Conservation (phyloP, 2,888 invertebrate genomes). For the Helicoverpa assulta region DNA sequence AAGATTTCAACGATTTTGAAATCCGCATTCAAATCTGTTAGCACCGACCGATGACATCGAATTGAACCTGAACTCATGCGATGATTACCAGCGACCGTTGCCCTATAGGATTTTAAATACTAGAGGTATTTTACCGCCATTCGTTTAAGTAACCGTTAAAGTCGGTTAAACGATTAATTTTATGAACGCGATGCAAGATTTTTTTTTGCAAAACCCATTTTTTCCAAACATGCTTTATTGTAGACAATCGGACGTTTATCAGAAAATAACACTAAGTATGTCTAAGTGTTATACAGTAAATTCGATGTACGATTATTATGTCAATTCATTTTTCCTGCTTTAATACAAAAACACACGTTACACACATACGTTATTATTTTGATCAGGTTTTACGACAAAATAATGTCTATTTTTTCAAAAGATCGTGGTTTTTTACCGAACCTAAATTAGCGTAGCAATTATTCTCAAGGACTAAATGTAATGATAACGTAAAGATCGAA, state of each 20-base stretch:
- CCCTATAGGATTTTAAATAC: too few species aligned
- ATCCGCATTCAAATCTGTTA: not conserved
- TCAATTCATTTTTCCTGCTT: too few species aligned
- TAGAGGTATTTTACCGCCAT: too few species aligned
- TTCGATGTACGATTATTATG: too few species aligned
- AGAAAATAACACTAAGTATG: too few species aligned
- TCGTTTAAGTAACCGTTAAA: too few species aligned
- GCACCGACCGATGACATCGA: not conserved
- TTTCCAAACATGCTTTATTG: too few species aligned
- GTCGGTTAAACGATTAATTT: too few species aligned
- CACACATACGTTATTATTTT: not conserved
- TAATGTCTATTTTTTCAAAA: not conserved
- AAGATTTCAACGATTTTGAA: not conserved
- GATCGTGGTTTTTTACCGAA: slow-evolving; percentile 33
- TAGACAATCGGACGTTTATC: too few species aligned
- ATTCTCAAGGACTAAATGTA: slow-evolving; percentile 55
- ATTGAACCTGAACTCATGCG: slow-evolving; percentile 26
- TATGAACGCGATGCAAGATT: too few species aligned
- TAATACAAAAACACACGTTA: too few species aligned
- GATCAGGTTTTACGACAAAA: not conserved
- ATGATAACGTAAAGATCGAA: slow-evolving; percentile 56
- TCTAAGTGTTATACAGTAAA: too few species aligned
- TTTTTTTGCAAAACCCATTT: not conserved
- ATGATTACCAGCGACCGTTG: slow-evolving; percentile 17
- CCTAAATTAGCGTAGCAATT: slow-evolving; percentile 40